Evolutionary conservation across 2,888 invertebrate species (phyloP), one percentile per base, ranked within the genome.

Genomic region (Venusia cambrica): DNA sequence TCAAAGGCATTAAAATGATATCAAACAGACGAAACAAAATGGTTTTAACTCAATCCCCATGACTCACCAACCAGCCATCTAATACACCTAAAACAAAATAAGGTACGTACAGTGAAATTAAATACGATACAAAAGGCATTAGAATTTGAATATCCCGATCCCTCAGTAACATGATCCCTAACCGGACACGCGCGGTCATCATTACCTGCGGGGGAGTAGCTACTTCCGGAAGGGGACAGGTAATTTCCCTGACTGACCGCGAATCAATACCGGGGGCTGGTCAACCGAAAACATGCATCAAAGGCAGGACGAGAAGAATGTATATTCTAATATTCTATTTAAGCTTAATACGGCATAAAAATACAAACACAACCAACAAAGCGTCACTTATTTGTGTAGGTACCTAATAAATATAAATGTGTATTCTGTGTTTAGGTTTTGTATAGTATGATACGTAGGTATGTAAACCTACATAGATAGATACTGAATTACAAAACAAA

Each of bases 191-290:
- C 62, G 60, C 61, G 52, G 62, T 42, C 62, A 59, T 64, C 57
- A 57, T 62, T 68, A 67, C 62, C 43, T 36, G 30, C 44, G 60
- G 70, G 66, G 69, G 62, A 51, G 40, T 39, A 48, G n/a, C n/a
- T n/a, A 55, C 62, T 74, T 80, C 79, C 80, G 78, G 57, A 59
- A 67, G 70, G 65, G 62, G 50, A 48, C 43, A 44, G 53, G 55
- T 58, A 54, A 51, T 62, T 64, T 59, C 58, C 61, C 60, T 60
- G 63, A 47, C 51, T 56, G 48, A 55, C 52, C 52, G 40, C 56
- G 43, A 56, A 57, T 59, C 61, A 52, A 61, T 61, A 59, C 29
- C n/a, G 4, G 12, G 4, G 24, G 2, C n/a, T 19, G 29, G 17
- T 31, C 27, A 22, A 39, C 17, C 27, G 9, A 21, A 32, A 36